Evolutionary conservation across 2,888 invertebrate genomes (phyloP), one percentile per base, ranked within the genome.

Genomic region (Drosophila histrio): DNA sequence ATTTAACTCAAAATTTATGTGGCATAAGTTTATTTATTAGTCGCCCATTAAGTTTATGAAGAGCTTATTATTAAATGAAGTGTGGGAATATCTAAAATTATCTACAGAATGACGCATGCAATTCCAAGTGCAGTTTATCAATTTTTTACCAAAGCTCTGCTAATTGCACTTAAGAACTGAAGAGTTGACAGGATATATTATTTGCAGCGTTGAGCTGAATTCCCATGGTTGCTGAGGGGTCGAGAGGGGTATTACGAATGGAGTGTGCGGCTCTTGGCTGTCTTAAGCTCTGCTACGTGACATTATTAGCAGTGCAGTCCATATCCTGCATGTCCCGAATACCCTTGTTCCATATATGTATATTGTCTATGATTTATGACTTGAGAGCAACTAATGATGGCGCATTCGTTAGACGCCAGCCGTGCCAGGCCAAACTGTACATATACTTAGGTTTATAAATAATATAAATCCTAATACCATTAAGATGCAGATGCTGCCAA

Each of bases 281-380:
- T 72, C 73, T 71, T 81, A 87, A 83, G 87, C 79, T 64, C 61
- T 57, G 62, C 64, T 88, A 88, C 84, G 84, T 88, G 87, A 84
- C 80, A 76, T 72, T 84, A 86, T 84, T 88, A 88, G 69, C 64
- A 79, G 75, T 84, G 86, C 88, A 83, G 58, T 81, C 58, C 60
- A 63, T 43, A 54, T 64, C 63, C 62, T 58, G 56, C 65, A 72
- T 47, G 61, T 44, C 21, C 63, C 38, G 53, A 9, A 1, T 9
- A 26, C 6, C 39, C 34, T 17, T 24, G 41, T 58, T 50, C 44
- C 66, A 57, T 21, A 67, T 38, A 65, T 67, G 82, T 62, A 39
- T 30, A 28, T 30, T 30, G 19, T 28, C 59, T 56, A 79, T 84
- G 88, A 84, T 84, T 84, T 87, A 84, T 87, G 86, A 65, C 72